phyloP scores from a whole-genome alignment of 2,888 invertebrate species.

The Drosophila gaucha region DNA sequence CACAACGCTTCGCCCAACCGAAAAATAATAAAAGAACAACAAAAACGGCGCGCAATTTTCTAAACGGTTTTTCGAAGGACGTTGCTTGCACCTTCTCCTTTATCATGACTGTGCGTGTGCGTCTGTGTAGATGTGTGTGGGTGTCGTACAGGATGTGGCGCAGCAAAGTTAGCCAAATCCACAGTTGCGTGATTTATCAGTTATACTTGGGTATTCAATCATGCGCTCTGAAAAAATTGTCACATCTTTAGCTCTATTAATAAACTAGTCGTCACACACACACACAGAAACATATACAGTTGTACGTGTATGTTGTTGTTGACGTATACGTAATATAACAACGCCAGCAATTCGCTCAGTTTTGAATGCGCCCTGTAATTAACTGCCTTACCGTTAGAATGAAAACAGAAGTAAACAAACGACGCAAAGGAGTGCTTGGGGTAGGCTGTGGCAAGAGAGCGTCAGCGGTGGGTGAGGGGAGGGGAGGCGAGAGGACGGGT shows the following conservation, averaged over 20 bases:
- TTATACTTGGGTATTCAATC: constrained; percentile 50
- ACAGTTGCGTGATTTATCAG: constrained; percentile 44
- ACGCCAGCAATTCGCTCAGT: constrained; percentile 20
- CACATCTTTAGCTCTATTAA: constrained; percentile 57
- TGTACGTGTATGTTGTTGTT: neutral
- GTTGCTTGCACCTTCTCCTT: constrained; percentile 12
- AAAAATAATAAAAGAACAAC: constrained; percentile 8
- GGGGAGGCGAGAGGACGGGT: neutral
- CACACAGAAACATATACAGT: constrained; percentile 3
- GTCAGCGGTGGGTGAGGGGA: neutral
- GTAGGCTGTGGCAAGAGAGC: neutral
- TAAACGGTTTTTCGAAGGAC: constrained; percentile 31
- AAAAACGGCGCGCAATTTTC: constrained; percentile 38
- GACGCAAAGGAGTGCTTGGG: constrained; percentile 9
- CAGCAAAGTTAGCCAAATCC: constrained; percentile 8
- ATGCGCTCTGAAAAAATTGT: constrained; percentile 49
- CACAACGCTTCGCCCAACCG: neutral
- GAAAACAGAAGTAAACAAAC: constrained; percentile 32
- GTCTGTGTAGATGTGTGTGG: constrained; percentile 1
- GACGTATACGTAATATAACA: constrained; percentile 48
- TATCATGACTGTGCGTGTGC: neutral
- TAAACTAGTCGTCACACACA: constrained; percentile 49
- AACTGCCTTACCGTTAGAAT: constrained; percentile 29
- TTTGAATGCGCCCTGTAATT: constrained; percentile 36
- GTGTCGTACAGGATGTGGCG: constrained; percentile 1